Percentiles rank a stretch among this genome's conserved stretches.
Evolutionary conservation across 2,797 vertebrate species (phyloP).

Genomic region (Chromobotia macracanthus): DNA sequence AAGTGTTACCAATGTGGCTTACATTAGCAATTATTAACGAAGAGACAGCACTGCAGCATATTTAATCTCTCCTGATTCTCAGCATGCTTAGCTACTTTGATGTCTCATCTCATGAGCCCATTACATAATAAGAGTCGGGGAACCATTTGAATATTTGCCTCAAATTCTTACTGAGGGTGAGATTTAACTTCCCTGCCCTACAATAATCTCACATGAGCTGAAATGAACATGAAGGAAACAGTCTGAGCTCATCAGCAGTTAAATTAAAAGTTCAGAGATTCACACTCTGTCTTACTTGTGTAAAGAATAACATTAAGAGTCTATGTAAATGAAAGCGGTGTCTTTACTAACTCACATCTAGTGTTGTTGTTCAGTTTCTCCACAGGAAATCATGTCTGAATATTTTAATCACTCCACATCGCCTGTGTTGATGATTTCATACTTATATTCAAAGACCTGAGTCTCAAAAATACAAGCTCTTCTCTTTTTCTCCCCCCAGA

Average conservation of each 20-base stretch:
- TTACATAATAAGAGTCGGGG: slow-evolving; percentile 70
- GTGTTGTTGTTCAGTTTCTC: not conserved
- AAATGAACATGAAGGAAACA: not conserved
- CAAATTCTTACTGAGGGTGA: slow-evolving; percentile 15
- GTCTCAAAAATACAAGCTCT: too few relatives aligned
- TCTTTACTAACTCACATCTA: not conserved
- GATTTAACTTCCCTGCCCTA: not conserved
- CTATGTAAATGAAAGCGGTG: not conserved
- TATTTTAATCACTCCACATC: too few relatives aligned
- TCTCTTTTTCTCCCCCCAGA: too few relatives aligned
- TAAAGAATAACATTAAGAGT: not conserved
- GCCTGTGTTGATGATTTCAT: too few relatives aligned
- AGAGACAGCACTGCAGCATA: not conserved
- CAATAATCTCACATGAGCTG: not conserved
- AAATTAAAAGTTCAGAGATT: not conserved
- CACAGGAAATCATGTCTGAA: not conserved
- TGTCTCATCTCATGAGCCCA: slow-evolving; percentile 69
- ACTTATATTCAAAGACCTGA: too few relatives aligned
- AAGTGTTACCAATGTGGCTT: not conserved
- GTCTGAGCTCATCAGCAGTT: slow-evolving; percentile 18
- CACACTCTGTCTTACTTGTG: not conserved
- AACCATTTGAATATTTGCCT: slow-evolving; percentile 13
- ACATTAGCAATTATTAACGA: slow-evolving; percentile 51
- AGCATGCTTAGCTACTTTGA: slow-evolving; percentile 42
- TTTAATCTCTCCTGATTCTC: not conserved